Percentiles rank a stretch among this genome's conserved stretches.
These are phyloP conservation scores for Chrysemys picta DNA, from an alignment of 2,113 vertebrate genomes.

Conservation along the genomic window DNA sequence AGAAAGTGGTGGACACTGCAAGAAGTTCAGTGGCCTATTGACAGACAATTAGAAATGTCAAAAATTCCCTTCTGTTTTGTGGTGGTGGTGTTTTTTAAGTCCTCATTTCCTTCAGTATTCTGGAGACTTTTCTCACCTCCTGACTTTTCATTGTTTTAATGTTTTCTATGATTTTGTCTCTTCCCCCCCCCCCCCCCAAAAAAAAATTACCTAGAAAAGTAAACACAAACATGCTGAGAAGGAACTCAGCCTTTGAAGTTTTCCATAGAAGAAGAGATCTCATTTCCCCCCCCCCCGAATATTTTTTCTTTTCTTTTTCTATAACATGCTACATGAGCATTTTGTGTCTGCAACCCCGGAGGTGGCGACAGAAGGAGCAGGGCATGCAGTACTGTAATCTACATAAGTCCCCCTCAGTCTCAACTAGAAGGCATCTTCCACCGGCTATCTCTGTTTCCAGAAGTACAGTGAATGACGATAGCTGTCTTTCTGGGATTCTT, in stretches of 20 bases:
- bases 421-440: constrained; percentile 65
- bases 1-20: constrained; percentile 41
- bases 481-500: constrained; percentile 76
- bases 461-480: constrained; percentile 76
- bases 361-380: constrained; percentile 30
- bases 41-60: constrained; percentile 38
- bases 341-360: constrained; percentile 13
- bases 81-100: background rate
- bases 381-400: constrained; percentile 37
- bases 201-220: constrained; percentile 48
- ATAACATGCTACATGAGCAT: constrained; percentile 10
- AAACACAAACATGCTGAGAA: constrained; percentile 63
- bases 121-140: constrained; percentile 2
- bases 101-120: constrained; percentile 31
- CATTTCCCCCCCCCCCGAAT: background rate
- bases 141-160: constrained; percentile 38
- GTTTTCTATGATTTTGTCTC: constrained; percentile 62
- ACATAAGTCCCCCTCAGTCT: constrained; percentile 33
- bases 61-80: constrained; percentile 64
- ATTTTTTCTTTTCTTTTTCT: constrained; percentile 27
- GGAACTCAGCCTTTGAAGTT: constrained; percentile 71
- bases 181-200: background rate
- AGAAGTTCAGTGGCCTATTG: constrained; percentile 30
- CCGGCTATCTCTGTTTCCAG: constrained; percentile 59
- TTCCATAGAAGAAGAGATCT: constrained; percentile 59